Base-by-base conservation (phyloP, 2,113 vertebrate genomes). In the Colossoma macropomum region DNA sequence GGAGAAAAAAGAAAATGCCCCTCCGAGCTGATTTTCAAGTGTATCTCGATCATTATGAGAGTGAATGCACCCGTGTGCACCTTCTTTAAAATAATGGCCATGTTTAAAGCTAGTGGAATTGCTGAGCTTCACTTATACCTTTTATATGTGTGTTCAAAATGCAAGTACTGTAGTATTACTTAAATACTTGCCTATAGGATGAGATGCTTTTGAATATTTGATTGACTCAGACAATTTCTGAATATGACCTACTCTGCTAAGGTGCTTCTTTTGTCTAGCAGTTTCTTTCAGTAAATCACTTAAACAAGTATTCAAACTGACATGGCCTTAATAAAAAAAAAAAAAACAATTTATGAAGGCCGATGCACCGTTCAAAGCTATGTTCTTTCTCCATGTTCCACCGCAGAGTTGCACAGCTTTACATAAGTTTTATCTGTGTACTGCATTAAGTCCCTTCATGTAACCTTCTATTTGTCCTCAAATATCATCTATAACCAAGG, bases 11-110 rank as follows among this genome's bases (percentile, higher is more conserved):
- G 28, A 63, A 68, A 80, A 70, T 27, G 48, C 65, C 70, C 79
- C 84, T 79, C 59, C 59, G 32, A 84, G 81, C 81, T 81, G 81
- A 79, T 84, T 86, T 73, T 66, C 56, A 68, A 79, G 62, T 54
- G 56, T 41, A 30, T 84, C 73, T 75, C 71, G 28, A 70, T 76
- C 52, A 65, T 79, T 79, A 71, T 50, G 17, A 34, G 25, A 48
- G 70, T 54, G n/a, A 41, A 25, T 80, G 75, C 74, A 70, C 54
- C 30, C 41, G 50, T 63, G 74, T 73, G 50, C 34, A 45, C 21
- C 3, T 38, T 52, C 7, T 34, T 34, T 65, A n/a, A 71, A 59
- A 73, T 38, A 60, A 68, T 3, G 32, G 28, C 59, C 25, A 21
- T 59, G 17, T 63, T 32, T 34, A 19, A 69, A 69, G 32, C 27